Evolutionary conservation across 2,797 vertebrate genomes (phyloP).

Genomic region (Eutrigla gurnardus): DNA sequence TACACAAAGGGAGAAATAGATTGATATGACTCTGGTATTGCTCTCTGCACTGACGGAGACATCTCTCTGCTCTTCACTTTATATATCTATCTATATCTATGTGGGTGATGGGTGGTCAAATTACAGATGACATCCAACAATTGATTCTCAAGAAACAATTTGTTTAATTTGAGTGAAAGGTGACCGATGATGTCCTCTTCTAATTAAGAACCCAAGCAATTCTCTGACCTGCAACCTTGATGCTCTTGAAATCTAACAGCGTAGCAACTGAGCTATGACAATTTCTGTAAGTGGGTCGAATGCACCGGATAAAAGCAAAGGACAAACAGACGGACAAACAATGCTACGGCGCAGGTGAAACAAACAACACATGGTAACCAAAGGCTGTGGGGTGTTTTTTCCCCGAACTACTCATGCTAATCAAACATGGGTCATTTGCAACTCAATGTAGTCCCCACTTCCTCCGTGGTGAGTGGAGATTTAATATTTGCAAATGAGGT

Average conservation of each 20-base stretch:
- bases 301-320: constrained; percentile 50
- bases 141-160: constrained; percentile 25
- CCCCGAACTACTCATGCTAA: constrained; percentile 63
- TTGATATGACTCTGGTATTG: constrained; percentile 4
- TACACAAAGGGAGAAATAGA: constrained; percentile 14
- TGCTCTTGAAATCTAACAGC: constrained; percentile 28
- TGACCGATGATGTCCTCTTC: neutral
- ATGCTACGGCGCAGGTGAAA: constrained; percentile 44
- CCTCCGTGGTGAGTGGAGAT: constrained; percentile 66
- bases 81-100: constrained; percentile 1
- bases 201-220: constrained; percentile 12
- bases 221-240: neutral
- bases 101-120: constrained; percentile 15
- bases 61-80: neutral
- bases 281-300: constrained; percentile 23
- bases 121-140: constrained; percentile 23
- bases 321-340: constrained; percentile 13
- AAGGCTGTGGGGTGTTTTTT: constrained; percentile 38
- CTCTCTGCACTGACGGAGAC: neutral
- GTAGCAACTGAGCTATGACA: constrained; percentile 5
- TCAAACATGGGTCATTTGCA: constrained; percentile 74
- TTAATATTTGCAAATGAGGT: constrained; percentile 79
- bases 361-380: constrained; percentile 41
- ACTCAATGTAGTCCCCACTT: constrained; percentile 70
- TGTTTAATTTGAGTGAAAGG: constrained; percentile 8